Percentiles rank a stretch among this genome's conserved stretches.
phyloP scores from a whole-genome alignment of 2,888 invertebrate species.

The Melanotus villosus region DNA sequence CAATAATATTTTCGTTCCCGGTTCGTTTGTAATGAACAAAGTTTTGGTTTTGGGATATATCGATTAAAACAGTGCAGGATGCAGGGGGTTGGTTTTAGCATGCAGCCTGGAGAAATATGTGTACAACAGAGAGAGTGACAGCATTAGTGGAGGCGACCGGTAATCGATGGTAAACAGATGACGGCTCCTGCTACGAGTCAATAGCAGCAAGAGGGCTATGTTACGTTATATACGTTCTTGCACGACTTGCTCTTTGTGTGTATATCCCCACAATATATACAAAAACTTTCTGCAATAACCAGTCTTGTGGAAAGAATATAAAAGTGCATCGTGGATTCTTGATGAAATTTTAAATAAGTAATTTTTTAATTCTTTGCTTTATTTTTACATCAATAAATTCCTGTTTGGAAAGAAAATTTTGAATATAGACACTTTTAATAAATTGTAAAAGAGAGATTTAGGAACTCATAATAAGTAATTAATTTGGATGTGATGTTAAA shows the following conservation, averaged over 20 bases:
- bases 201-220: slow-evolving; percentile 43
- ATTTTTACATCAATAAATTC: no score
- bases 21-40: slow-evolving; percentile 46
- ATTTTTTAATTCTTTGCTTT: no score
- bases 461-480: no score
- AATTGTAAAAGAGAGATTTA: no score
- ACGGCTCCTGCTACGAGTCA: slow-evolving; percentile 56
- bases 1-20: slow-evolving; percentile 45
- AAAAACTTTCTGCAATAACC: background rate
- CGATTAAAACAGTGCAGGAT: slow-evolving; percentile 45
- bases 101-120: slow-evolving; percentile 46
- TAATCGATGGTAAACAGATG: slow-evolving; percentile 69
- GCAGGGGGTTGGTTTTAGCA: slow-evolving; percentile 43
- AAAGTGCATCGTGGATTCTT: no score
- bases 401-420: no score
- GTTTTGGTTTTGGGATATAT: slow-evolving; percentile 45
- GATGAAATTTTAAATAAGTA: no score
- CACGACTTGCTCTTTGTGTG: slow-evolving; percentile 25
- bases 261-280: background rate
- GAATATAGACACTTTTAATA: no score
- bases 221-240: slow-evolving; percentile 42
- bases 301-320: background rate
- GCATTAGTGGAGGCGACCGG: slow-evolving; percentile 57
- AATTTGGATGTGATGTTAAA: no score
- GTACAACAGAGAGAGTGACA: slow-evolving; percentile 47